These are phyloP conservation scores for Caenorhabditis sp. DNA, from an alignment of 2,888 invertebrate genomes.

Conservation along the genomic window DNA sequence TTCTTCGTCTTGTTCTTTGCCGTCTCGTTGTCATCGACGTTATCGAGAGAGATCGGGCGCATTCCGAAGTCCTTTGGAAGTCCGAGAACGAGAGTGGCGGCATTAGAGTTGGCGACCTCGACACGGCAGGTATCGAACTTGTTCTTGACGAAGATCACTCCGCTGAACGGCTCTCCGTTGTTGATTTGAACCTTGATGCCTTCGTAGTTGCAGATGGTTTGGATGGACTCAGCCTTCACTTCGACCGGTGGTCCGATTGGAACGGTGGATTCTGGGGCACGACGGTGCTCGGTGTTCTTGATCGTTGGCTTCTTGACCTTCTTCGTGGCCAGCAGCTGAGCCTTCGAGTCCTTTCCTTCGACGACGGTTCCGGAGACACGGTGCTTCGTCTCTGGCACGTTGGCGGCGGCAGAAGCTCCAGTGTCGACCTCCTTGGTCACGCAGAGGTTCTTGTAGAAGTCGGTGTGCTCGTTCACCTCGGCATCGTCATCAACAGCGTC, in stretches of 20 bases:
- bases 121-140: constrained; percentile 79
- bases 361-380: constrained; percentile 63
- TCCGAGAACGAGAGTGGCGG: constrained; percentile 76
- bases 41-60: constrained; percentile 74
- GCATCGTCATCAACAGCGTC: constrained; percentile 70
- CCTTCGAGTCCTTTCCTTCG: constrained; percentile 58
- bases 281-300: constrained; percentile 63
- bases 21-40: constrained; percentile 65
- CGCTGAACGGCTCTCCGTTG: constrained; percentile 75
- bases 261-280: constrained; percentile 65
- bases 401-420: constrained; percentile 74
- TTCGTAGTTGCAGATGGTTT: constrained; percentile 79
- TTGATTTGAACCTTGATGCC: constrained; percentile 78
- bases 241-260: constrained; percentile 70
- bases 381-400: constrained; percentile 72
- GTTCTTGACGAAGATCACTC: constrained; percentile 79
- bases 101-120: constrained; percentile 74
- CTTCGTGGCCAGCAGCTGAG: constrained; percentile 60
- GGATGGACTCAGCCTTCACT: constrained; percentile 72
- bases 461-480: constrained; percentile 74
- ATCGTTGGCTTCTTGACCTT: constrained; percentile 68
- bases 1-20: constrained; percentile 53
- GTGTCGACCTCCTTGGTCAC: constrained; percentile 76
- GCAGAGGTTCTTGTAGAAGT: constrained; percentile 79
- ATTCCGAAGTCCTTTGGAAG: constrained; percentile 78